Evolutionary conservation across 2,888 invertebrate genomes (phyloP).

Genomic region (Myathropa florea): DNA sequence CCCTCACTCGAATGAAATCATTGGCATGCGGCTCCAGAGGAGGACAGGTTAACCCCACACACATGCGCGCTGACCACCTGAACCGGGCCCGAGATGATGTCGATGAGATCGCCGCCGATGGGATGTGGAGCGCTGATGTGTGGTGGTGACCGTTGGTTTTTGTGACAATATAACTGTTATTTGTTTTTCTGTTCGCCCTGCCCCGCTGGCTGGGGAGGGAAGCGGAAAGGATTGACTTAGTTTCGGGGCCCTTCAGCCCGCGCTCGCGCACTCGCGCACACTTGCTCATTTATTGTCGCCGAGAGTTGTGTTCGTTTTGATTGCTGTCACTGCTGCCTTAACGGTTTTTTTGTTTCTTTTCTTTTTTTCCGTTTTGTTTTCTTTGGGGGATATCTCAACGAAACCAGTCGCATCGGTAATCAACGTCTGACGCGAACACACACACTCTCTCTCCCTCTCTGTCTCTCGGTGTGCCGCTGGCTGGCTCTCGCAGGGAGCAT

Average conservation of each 20-base stretch:
- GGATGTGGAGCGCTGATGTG: neutral
- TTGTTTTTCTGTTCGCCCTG: constrained; percentile 13
- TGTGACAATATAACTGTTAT: constrained; percentile 53
- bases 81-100: neutral
- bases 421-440: neutral
- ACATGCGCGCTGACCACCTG: constrained; percentile 16
- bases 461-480: neutral
- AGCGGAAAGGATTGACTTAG: constrained; percentile 51
- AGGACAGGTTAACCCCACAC: constrained; percentile 56
- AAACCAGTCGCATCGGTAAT: constrained; percentile 38
- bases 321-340: constrained; percentile 6
- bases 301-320: constrained; percentile 12
- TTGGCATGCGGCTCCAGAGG: neutral
- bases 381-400: neutral
- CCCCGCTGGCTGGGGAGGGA: neutral
- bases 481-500: constrained; percentile 29
- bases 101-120: neutral
- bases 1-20: constrained; percentile 20
- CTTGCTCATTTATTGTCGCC: neutral
- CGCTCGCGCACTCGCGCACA: neutral
- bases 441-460: neutral
- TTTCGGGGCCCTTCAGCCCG: constrained; percentile 1
- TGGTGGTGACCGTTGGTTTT: constrained; percentile 1
- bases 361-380: neutral
- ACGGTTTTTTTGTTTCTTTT: constrained; percentile 21